Percentiles rank a stretch among this genome's conserved stretches.
phyloP scores from a whole-genome alignment of 2,797 vertebrate genomes.

The Pangasius krempfi region DNA sequence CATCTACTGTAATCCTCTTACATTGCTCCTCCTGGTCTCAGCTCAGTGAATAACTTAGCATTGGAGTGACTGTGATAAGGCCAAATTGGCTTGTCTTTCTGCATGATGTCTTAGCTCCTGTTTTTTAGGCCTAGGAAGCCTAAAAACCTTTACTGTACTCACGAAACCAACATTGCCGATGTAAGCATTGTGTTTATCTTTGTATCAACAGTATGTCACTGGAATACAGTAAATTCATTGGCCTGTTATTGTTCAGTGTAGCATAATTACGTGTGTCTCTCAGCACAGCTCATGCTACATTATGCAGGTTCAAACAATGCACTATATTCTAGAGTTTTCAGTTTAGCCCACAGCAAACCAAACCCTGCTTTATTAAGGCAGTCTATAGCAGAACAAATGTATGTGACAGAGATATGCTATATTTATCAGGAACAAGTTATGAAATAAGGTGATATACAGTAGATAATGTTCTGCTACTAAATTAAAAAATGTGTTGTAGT shows the following conservation, averaged over 20 bases:
- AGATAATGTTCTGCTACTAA: neutral
- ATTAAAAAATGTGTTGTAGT: neutral
- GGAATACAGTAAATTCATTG: neutral
- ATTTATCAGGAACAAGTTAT: neutral
- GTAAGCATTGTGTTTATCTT: neutral
- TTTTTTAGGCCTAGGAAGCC: neutral
- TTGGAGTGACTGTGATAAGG: neutral
- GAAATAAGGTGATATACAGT: neutral
- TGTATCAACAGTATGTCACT: neutral
- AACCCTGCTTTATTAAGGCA: conserved; percentile 4
- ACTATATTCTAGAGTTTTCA: neutral
- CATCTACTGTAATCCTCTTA: conserved; percentile 33
- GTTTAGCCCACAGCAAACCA: neutral
- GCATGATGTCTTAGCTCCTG: conserved; percentile 14
- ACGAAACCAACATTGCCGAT: neutral
- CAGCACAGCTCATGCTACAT: neutral
- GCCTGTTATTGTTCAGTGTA: neutral
- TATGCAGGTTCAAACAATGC: neutral
- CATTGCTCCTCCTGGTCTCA: conserved; percentile 11
- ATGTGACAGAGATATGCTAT: neutral
- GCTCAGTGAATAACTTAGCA: conserved; percentile 5
- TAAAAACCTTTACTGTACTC: neutral
- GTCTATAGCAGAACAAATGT: neutral
- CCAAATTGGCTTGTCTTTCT: neutral
- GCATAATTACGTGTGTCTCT: neutral